Percentiles rank a stretch among this genome's conserved stretches.
Conservation (phyloP, 2,113 vertebrate species). For the Tragelaphus scriptus region DNA sequence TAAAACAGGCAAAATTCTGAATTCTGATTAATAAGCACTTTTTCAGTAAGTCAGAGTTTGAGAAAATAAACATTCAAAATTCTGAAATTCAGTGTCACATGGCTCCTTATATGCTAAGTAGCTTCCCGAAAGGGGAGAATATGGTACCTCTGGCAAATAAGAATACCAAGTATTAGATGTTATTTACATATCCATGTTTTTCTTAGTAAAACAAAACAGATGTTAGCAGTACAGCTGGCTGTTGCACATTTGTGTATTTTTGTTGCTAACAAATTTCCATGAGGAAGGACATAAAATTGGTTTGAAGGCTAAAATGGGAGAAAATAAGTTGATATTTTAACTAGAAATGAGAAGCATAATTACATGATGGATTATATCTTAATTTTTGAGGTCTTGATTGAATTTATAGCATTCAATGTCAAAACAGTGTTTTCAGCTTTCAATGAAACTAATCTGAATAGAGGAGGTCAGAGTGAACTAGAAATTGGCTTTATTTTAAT, state of each 20-base stretch:
- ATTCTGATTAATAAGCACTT: constrained; percentile 58
- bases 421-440: not conserved
- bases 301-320: constrained; percentile 63
- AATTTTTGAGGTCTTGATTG: constrained; percentile 44
- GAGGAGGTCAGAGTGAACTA: not conserved
- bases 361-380: constrained; percentile 51
- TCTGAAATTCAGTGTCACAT: constrained; percentile 65
- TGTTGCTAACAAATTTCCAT: constrained; percentile 61
- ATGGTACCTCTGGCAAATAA: constrained; percentile 63
- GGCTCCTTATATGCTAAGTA: constrained; percentile 40
- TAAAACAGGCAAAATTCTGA: constrained; percentile 6
- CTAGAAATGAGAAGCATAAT: constrained; percentile 53
- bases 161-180: constrained; percentile 47
- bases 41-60: constrained; percentile 8
- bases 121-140: constrained; percentile 52
- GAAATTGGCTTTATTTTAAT: constrained; percentile 2
- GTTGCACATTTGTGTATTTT: constrained; percentile 46
- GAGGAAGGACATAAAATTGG: constrained; percentile 69
- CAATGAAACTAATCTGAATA: constrained; percentile 28
- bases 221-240: constrained; percentile 73
- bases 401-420: not conserved
- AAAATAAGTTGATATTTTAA: constrained; percentile 61
- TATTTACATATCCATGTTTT: constrained; percentile 65
- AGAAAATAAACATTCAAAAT: constrained; percentile 63
- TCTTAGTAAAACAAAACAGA: constrained; percentile 73